Conservation (phyloP, 1,140 invertebrate genomes). For the Maniola jurtina region DNA sequence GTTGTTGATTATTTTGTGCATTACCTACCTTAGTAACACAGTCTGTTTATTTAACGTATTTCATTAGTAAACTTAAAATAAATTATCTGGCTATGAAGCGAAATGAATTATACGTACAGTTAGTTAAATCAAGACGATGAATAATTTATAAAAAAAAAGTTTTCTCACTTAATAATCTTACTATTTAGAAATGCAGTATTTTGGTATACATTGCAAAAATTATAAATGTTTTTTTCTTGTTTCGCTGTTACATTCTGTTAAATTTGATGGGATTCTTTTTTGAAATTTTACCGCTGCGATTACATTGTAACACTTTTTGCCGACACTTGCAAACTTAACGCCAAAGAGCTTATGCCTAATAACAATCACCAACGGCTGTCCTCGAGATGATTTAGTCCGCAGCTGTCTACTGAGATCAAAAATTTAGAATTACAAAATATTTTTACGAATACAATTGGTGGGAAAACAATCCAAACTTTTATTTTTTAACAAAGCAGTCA, state of each 20-base stretch:
- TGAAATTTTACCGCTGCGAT: conserved; percentile 56
- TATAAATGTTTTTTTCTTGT: conserved; percentile 49
- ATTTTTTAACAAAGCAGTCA: conserved; percentile 54
- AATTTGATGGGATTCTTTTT: conserved; percentile 26
- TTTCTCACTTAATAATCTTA: conserved; percentile 70
- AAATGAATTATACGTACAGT: conserved; percentile 41
- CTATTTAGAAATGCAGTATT: conserved; percentile 76
- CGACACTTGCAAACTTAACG: conserved; percentile 74
- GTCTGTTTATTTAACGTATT: conserved; percentile 63
- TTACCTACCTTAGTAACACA: conserved; percentile 75
- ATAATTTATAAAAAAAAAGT: conserved; percentile 50
- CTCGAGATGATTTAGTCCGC: conserved; percentile 64
- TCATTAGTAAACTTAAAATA: conserved; percentile 60
- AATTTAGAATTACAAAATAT: conserved; percentile 61
- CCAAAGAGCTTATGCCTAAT: conserved; percentile 51
- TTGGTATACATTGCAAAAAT: conserved; percentile 77
- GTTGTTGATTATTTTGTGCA: conserved; percentile 68
- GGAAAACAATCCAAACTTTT: conserved; percentile 45
- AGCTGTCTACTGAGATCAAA: conserved; percentile 74
- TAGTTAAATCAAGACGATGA: conserved; percentile 41
- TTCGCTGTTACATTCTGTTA: conserved; percentile 55
- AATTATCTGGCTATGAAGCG: conserved; percentile 65
- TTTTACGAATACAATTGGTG: conserved; percentile 55
- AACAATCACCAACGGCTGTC: conserved; percentile 71
- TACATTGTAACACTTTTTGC: conserved; percentile 50